Base-by-base conservation (phyloP, 1,140 invertebrate genomes). In the Magallana ariakensis region DNA sequence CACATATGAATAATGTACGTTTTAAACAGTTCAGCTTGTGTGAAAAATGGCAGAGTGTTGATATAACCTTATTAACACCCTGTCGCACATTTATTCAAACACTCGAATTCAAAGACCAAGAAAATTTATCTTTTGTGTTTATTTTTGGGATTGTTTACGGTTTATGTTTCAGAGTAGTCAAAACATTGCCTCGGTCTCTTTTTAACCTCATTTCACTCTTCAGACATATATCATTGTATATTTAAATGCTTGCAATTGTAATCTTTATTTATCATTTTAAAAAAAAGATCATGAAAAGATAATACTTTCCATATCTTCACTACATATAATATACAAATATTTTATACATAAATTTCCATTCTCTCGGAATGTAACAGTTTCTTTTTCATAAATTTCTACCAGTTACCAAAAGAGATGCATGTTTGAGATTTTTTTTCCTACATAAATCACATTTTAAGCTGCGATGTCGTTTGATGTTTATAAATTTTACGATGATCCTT, bases 191-290 rank as follows among this genome's bases (percentile, higher is more conserved):
- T 33, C 66, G 33, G 22, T 75, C 66, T 26, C 26, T 75, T 15
- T 75, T 75, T 26, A 33, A 75, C 19, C 22, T 75, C 66, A 75
- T 33, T 75, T 75, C 66, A 75, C 66, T 75, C 26, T 75, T 75
- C 33, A 46, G 5, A 46, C 33, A 46, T 46, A 46, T 46, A 46
- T 46, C 33, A 46, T 46, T 46, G 33, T 46, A 46, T 46, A 46
- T 46, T 46, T 46, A 46, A 46, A 46, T 5, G 33, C 33, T 46
- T 46, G 33, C 33, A 5, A 46, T 46, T 46, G 33, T 46, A 46
- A 46, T 46, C 33, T 46, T 46, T 46, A 46, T 46, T 46, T 46
- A 46, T 46, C 33, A 46, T 46, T 46, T n/a, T n/a, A n/a, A n/a
- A 46, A 46, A 46, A 46, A 46, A 4, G 33, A 46, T 46, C 1